A percentile compares a stretch with the other conserved stretches of the same genome.
These are phyloP conservation scores for Microvelia longipes DNA, from an alignment of 1,140 invertebrate genomes.

Conservation along the genomic window DNA sequence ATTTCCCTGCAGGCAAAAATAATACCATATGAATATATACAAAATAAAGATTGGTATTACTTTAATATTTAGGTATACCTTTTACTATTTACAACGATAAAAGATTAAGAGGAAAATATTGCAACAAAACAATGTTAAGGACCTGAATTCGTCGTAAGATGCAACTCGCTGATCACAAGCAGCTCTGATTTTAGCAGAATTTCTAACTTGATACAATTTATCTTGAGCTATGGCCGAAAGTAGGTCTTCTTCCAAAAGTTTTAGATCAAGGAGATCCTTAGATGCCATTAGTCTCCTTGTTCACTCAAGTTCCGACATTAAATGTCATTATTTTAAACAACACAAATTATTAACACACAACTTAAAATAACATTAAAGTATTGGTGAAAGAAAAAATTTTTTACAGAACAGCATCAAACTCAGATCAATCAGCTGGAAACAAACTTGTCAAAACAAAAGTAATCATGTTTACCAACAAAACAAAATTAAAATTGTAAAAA, in stretches of 20 bases:
- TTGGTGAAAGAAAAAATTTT: no score
- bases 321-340: no score
- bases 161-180: conserved; percentile 7
- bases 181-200: conserved; percentile 9
- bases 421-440: no score
- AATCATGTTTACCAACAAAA: no score
- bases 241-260: conserved; percentile 10
- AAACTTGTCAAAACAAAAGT: no score
- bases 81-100: background rate
- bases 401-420: no score
- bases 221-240: conserved; percentile 5
- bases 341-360: no score
- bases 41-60: background rate
- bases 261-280: conserved; percentile 6
- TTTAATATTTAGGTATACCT: background rate
- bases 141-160: conserved; percentile 12
- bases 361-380: no score
- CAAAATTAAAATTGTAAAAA: no score
- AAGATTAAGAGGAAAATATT: background rate
- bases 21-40: background rate
- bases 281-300: background rate
- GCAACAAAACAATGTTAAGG: background rate
- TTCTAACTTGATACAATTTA: conserved; percentile 8
- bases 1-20: background rate
- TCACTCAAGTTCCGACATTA: background rate